Evolutionary conservation across 2,113 vertebrate genomes (phyloP).

Genomic region (Ondatra zibethicus): DNA sequence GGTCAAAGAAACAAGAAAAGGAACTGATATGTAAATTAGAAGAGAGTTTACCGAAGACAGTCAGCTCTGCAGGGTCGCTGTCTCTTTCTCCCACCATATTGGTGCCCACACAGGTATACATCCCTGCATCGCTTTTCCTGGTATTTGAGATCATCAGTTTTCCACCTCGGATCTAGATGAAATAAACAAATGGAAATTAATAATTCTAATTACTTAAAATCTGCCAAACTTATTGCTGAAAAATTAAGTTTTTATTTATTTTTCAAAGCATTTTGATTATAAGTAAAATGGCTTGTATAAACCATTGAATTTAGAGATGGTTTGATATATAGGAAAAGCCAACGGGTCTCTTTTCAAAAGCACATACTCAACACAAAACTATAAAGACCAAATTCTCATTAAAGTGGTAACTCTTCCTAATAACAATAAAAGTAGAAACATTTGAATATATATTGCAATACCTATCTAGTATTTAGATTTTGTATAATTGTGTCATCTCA

Average conservation of each 20-base stretch:
- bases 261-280: neutral
- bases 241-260: neutral
- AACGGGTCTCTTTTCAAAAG: neutral
- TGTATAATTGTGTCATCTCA: neutral
- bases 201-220: neutral
- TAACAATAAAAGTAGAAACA: neutral
- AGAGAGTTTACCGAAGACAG: slow-evolving; percentile 94
- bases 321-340: neutral
- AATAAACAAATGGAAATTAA: slow-evolving; percentile 43
- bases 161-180: slow-evolving; percentile 95
- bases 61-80: slow-evolving; percentile 97
- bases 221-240: rapidly evolving
- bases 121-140: slow-evolving; percentile 95
- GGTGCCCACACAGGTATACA: slow-evolving; percentile 97
- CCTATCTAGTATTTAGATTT: neutral
- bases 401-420: neutral
- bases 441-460: neutral
- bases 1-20: neutral
- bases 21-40: neutral
- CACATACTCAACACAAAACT: neutral
- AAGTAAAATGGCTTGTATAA: neutral
- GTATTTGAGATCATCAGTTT: slow-evolving; percentile 99
- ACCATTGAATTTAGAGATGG: neutral
- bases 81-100: slow-evolving; percentile 99
- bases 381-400: neutral